Evolutionary conservation across 2,797 vertebrate species (phyloP), one percentile per base, ranked within the genome.

Genomic region (Lutjanus campechanus): DNA sequence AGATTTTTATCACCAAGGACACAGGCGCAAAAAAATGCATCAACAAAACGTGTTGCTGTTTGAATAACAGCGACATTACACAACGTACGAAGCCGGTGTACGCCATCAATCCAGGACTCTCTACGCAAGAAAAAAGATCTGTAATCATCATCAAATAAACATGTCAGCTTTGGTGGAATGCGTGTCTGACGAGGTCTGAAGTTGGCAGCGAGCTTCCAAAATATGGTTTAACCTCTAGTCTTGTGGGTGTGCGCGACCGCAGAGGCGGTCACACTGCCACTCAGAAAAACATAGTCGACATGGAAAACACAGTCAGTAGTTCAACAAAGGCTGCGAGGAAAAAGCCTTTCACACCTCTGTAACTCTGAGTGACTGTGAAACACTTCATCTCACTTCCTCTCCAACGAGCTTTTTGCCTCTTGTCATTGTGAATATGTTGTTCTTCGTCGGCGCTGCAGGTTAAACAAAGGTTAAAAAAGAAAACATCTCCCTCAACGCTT

Each of bases 1-100:
- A 91, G 91, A 91, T 88, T 89, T 88, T 89, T 92, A 91, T 93
- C 91, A 88, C 90, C 85, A 86, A 86, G 88, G 92, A 91, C 92
- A 91, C 85, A 72, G 60, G 75, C 50, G 8, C 60, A n/a, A 63
- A 87, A 74, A 84, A 87, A 82, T 61, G 81, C 82, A 80, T 81
- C 82, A 81, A 80, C 79, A 84, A 62, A 89, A 76, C n/a, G 0
- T 66, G 83, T 90, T 85, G 69, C 81, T 58, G 71, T 91, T 84
- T 82, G 79, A 88, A 73, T 78, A 81, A 80, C 51, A 44, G 85
- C 56, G 70, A 67, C 64, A 65, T 82, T 81, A 74, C 80, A 85
- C 77, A 81, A 84, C 12, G 56, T 55, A 5, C 41, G 6, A 13
- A 12, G 56, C 72, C n/a, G 36, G 73, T 51, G 11, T 17, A 47